A percentile compares a stretch with the other conserved stretches of the same genome.
These are phyloP conservation scores for Xestia sexstrigata DNA, from an alignment of 2,888 invertebrate genomes.

Conservation along the genomic window DNA sequence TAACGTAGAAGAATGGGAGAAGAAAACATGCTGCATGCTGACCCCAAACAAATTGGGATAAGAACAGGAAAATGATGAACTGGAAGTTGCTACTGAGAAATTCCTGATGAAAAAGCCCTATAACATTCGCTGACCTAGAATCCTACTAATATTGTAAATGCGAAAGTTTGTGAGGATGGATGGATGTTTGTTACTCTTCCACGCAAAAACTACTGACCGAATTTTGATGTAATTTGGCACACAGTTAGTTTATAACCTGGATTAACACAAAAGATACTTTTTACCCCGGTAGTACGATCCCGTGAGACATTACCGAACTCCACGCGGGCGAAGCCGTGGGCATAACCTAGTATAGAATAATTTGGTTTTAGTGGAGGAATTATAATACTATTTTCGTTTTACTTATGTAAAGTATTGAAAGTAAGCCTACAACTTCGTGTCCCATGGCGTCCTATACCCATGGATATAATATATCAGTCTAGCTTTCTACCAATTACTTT, in stretches of 20 bases:
- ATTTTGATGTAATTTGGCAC: too few species aligned
- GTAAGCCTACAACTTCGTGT: not conserved
- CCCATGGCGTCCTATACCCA: not conserved
- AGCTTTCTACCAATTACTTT: not conserved
- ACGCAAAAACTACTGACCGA: too few species aligned
- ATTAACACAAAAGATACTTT: too few species aligned
- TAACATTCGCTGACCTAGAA: not conserved
- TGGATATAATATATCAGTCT: not conserved
- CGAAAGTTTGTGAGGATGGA: too few species aligned
- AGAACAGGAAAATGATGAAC: not conserved
- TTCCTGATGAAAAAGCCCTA: not conserved
- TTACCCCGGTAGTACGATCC: too few species aligned
- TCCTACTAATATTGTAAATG: too few species aligned
- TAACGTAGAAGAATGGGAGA: not conserved
- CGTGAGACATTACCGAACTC: too few species aligned
- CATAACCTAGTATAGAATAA: not conserved
- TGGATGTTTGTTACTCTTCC: too few species aligned
- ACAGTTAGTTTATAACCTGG: too few species aligned
- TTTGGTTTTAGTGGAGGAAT: not conserved
- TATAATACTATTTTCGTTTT: conserved; percentile 36
- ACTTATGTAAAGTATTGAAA: conserved; percentile 33
- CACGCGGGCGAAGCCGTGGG: too few species aligned
- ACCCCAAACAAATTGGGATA: not conserved
- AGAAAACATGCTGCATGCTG: not conserved
- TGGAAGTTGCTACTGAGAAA: not conserved